Percentiles rank a stretch among this genome's conserved stretches.
phyloP scores from a whole-genome alignment of 2,113 vertebrate species.

The Tiliqua scincoides region DNA sequence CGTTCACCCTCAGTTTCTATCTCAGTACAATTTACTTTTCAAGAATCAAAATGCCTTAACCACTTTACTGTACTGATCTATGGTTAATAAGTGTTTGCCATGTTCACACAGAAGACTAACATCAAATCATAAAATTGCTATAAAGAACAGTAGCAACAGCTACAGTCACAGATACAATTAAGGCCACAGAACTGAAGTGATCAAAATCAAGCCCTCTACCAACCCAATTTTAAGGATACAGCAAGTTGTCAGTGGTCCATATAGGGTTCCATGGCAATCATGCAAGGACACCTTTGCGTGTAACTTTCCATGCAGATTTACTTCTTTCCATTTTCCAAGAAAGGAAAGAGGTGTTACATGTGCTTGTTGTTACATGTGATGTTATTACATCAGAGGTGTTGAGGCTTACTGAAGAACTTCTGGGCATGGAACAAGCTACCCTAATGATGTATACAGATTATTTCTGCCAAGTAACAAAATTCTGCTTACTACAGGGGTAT shows the following conservation, averaged over 20 bases:
- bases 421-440: too few relatives aligned
- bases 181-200: not conserved
- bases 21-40: not conserved
- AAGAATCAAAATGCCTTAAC: not conserved
- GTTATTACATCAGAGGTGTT: too few relatives aligned
- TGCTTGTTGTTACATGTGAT: too few relatives aligned
- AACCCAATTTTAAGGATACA: not conserved
- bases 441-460: too few relatives aligned
- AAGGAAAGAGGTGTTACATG: too few relatives aligned
- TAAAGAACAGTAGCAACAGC: not conserved
- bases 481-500: too few relatives aligned
- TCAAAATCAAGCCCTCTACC: not conserved
- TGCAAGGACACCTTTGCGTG: not conserved
- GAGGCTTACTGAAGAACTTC: too few relatives aligned
- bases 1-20: not conserved
- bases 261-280: not conserved
- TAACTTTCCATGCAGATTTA: not conserved
- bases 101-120: not conserved
- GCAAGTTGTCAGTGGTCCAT: not conserved
- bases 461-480: too few relatives aligned
- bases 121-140: not conserved
- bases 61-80: not conserved
- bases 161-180: not conserved
- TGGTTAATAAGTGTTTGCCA: not conserved
- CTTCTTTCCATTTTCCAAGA: too few relatives aligned